A percentile compares a stretch with the other conserved stretches of the same genome.
Conservation (phyloP, 2,888 invertebrate genomes). For the Leptopilina myrica region DNA sequence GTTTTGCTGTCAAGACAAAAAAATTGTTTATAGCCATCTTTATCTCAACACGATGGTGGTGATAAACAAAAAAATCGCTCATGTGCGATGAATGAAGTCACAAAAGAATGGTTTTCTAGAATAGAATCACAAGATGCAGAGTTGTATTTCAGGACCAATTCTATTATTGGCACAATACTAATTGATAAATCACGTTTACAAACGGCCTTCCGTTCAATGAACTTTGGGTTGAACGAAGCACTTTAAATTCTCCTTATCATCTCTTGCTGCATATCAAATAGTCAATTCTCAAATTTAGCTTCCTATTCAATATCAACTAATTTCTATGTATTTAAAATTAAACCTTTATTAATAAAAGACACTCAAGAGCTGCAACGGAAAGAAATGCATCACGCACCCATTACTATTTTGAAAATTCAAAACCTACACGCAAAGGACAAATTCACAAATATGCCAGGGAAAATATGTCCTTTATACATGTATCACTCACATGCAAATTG, state of each 20-base stretch:
- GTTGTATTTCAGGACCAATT: slow-evolving; percentile 25
- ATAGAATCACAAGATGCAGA: background rate
- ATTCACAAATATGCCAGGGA: too few relatives aligned
- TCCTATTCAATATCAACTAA: slow-evolving; percentile 28
- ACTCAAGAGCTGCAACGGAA: too few relatives aligned
- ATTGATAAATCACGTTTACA: slow-evolving; percentile 17
- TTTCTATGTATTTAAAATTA: background rate
- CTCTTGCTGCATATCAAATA: slow-evolving; percentile 1
- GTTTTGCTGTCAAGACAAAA: too few relatives aligned
- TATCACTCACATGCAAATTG: background rate
- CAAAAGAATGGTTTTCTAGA: background rate
- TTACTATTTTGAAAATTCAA: too few relatives aligned
- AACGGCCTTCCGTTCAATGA: slow-evolving; percentile 53
- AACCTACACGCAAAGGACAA: too few relatives aligned
- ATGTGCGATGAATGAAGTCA: too few relatives aligned
- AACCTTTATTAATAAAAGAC: background rate
- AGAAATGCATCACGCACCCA: too few relatives aligned
- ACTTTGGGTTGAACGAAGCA: slow-evolving; percentile 54
- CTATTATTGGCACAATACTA: slow-evolving; percentile 31
- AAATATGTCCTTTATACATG: too few relatives aligned
- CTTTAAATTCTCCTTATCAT: slow-evolving; percentile 43
- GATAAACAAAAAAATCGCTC: too few relatives aligned
- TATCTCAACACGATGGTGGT: too few relatives aligned
- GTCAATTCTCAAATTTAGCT: slow-evolving; percentile 25
- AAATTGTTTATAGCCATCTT: too few relatives aligned